Evolutionary conservation across 2,888 invertebrate genomes (phyloP), one percentile per base, ranked within the genome.

Genomic region (Apodemia zela): DNA sequence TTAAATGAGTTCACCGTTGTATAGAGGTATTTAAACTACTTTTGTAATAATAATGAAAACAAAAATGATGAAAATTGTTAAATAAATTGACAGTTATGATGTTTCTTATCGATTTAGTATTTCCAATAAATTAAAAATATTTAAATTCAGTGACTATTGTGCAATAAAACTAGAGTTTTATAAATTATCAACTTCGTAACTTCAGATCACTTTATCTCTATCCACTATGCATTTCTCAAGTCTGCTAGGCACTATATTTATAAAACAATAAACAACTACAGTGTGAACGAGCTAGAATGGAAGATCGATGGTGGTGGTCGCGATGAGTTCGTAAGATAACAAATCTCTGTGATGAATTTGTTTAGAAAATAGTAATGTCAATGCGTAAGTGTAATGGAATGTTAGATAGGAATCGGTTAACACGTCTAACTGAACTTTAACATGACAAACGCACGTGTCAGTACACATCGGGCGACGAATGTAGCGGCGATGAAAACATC

Each of bases 281-380:
- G 77, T 71, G 78, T 82, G 83, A 79, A 73, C 77, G 85, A 75
- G 81, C 71, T 79, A 75, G 86, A 79, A 76, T 84, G 88, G 72
- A 86, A 75, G 86, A 84, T 83, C 10, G 85, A 84, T 75, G 82
- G 82, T 82, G 78, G 54, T 54, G 75, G 74, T 81, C 75, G 77
- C 80, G 75, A 78, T 77, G 80, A 82, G 81, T 80, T 69, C 80
- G 62, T 38, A 57, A 62, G 58, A 45, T 62, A 81, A 84, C 82
- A 83, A 84, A 83, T 85, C 84, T 87, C 88, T 90, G 89, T 89
- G 89, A 90, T 88, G 85, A 86, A 86, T 84, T 86, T 80, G 81
- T 82, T 79, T 88, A 88, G 82, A 76, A 77, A 82, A 81, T 81
- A 82, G 80, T 78, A 42, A 42, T 38, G 79, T 82, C 84, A 87